Evolutionary conservation across 30 jellyfish, hydroid and myxozoan species (phyloP), one percentile per base, ranked within the genome.

Genomic region (Pelagia noctiluca): DNA sequence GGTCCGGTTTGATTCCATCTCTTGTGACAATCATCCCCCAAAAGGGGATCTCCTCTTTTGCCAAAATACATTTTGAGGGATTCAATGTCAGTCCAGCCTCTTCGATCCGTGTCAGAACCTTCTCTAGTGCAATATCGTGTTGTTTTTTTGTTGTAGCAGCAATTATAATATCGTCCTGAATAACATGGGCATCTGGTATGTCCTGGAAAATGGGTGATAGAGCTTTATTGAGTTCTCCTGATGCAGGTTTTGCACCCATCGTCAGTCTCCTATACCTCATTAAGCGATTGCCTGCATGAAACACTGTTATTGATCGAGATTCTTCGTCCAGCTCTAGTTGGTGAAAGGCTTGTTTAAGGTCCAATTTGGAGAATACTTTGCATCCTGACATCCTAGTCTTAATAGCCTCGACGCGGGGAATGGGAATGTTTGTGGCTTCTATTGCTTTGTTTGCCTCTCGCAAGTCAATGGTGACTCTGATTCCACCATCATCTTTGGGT

Each of bases 401-500:
- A 47, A 75, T 75, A 28, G 80, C 95, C 49, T 89, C 90, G 3
- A 63, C 76, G 0, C 88, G 76, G 22, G 92, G 84, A 12, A 78
- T 88, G 48, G 88, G 92, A 1, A 78, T 38, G 57, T 88, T 35
- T 29, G 96, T 31, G 68, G 52, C 30, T 33, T 34, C 23, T 28
- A 67, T 21, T n/a, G 94, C 87, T 53, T 70, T 72, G 73, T 89
- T 89, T 1, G 28, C 69, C 3, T 73, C 22, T 10, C 94, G 86
- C 35, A 70, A 35, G 52, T 64, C 97, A 7, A 89, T 83, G 5
- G 90, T 89, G 64, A 89, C 33, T n/a, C 94, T 72, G 0, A 89
- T 36, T 63, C 38, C 24, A 23, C 97, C 97, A 33, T 89, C 94
- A 3, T 67, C 47, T 73, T 80, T 89, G 7, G 95, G 95, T 22